A percentile compares a stretch with the other conserved stretches of the same genome.
phyloP scores from a whole-genome alignment of 92 coral and sea anemone genomes.

The Epizoanthus scotinus region DNA sequence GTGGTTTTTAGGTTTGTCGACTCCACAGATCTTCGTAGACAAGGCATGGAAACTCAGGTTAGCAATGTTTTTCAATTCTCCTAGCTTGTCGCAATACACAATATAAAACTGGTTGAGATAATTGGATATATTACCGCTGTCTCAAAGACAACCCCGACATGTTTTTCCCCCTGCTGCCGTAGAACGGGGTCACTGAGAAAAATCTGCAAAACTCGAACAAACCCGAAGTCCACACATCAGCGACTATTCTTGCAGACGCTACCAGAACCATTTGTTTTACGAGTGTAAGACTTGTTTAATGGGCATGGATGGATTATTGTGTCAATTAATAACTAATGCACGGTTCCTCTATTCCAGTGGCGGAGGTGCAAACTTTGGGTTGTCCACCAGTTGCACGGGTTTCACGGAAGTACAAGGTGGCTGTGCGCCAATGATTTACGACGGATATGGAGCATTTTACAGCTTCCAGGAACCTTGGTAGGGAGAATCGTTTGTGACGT shows the following conservation, averaged over 20 bases:
- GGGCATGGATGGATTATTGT: no score
- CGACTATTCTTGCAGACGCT: no score
- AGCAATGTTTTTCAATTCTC: background rate
- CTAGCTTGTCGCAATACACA: no score
- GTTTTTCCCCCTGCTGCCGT: no score
- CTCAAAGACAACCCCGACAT: no score
- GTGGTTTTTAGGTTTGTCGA: constrained; percentile 67
- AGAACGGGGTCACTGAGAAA: no score
- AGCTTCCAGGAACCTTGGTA: constrained; percentile 79
- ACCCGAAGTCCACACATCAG: no score
- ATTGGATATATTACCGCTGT: no score
- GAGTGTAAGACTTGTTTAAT: no score
- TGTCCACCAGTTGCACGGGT: constrained; percentile 90
- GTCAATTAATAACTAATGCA: background rate
- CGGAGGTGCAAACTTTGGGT: constrained; percentile 85
- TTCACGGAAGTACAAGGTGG: constrained; percentile 62
- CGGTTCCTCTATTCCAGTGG: constrained; percentile 62
- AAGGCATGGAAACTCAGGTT: constrained; percentile 91
- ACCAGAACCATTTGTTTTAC: no score
- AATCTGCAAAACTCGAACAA: no score
- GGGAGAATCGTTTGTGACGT: background rate
- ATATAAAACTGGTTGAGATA: no score
- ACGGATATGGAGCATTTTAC: constrained; percentile 91
- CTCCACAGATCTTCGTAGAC: constrained; percentile 86
- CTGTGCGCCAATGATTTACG: constrained; percentile 85